A percentile compares a stretch with the other conserved stretches of the same genome.
Evolutionary conservation across 2,113 vertebrate species (phyloP).

Genomic region (Petroica traversi): DNA sequence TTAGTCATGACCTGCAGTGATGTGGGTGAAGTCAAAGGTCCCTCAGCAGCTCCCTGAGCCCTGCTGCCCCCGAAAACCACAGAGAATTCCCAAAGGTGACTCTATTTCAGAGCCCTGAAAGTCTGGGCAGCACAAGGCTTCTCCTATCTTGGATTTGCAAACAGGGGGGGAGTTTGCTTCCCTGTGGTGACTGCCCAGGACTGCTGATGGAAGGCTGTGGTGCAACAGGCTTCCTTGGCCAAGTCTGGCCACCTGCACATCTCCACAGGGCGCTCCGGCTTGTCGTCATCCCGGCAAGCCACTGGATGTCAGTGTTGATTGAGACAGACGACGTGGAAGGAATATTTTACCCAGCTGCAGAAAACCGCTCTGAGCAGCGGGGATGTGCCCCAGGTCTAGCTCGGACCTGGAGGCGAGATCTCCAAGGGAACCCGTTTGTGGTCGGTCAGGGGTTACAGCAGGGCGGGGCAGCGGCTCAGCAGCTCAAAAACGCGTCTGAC

Average conservation of each 20-base stretch:
- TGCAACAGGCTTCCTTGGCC: not conserved
- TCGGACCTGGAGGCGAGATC: not conserved
- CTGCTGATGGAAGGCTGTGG: not conserved
- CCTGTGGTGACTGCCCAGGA: not conserved
- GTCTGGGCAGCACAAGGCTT: accelerated
- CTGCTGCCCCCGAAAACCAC: not conserved
- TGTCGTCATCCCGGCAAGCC: conserved; percentile 20
- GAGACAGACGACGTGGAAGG: not conserved
- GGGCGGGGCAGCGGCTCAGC: not conserved
- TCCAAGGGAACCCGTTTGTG: not conserved
- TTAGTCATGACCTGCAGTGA: not conserved
- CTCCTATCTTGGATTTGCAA: not conserved
- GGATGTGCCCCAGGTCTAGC: not conserved
- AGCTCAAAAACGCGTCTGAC: not conserved
- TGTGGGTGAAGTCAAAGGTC: not conserved
- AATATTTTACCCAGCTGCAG: not conserved
- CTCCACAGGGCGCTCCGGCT: not conserved
- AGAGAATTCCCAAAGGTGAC: accelerated
- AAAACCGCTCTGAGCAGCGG: not conserved
- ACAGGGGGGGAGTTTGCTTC: not conserved
- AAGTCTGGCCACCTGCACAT: not conserved
- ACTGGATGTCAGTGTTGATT: conserved; percentile 70
- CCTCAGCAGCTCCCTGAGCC: not conserved
- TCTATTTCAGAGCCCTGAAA: not conserved
- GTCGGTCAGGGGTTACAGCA: not conserved